These are phyloP conservation scores for Eilema depressum DNA, from an alignment of 2,888 invertebrate species.

Conservation along the genomic window DNA sequence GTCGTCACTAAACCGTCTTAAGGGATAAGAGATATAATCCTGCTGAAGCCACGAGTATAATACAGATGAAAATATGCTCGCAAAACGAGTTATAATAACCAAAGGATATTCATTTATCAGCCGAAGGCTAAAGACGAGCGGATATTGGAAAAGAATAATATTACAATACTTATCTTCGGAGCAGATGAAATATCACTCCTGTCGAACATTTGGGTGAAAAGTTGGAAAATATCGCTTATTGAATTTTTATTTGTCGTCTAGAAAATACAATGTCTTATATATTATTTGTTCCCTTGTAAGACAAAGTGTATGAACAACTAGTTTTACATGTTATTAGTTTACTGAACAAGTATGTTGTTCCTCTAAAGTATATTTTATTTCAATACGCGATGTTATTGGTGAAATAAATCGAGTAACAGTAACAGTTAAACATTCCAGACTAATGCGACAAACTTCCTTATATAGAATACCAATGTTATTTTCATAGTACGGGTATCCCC, in stretches of 20 bases:
- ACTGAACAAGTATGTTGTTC: not conserved
- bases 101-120: slow-evolving; percentile 28
- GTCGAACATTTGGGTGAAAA: not conserved
- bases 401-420: not conserved
- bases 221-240: not conserved
- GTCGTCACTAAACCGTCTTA: not conserved
- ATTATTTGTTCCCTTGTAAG: not conserved
- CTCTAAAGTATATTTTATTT: not conserved
- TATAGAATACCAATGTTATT: not conserved
- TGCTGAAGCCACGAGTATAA: not conserved
- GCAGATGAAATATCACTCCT: slow-evolving; percentile 5
- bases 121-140: slow-evolving; percentile 11
- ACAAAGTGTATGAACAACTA: not conserved
- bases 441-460: not conserved
- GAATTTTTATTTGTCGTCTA: slow-evolving; percentile 5
- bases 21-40: not conserved
- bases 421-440: not conserved
- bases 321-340: not conserved
- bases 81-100: slow-evolving; percentile 25
- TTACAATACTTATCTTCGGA: slow-evolving; percentile 9
- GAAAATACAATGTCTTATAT: not conserved
- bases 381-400: not conserved
- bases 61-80: slow-evolving; percentile 6
- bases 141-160: slow-evolving; percentile 41
- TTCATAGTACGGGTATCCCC: not conserved